A percentile compares a stretch with the other conserved stretches of the same genome.
Conservation (phyloP, 2,888 invertebrate genomes). For the Thereva unica region DNA sequence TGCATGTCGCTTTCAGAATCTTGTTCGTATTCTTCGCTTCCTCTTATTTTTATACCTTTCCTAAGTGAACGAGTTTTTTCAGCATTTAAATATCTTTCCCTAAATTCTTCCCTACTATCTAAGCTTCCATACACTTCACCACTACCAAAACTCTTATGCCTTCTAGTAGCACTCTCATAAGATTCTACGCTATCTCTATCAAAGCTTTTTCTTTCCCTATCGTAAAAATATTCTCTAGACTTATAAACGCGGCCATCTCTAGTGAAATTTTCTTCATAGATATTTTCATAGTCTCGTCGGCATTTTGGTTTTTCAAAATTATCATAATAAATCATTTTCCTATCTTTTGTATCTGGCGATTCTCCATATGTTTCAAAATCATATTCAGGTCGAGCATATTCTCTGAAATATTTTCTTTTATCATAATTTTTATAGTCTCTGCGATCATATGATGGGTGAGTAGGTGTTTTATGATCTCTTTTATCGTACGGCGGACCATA, state of each 20-base stretch:
- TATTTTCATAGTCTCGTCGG: conserved; percentile 54
- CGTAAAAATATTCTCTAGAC: conserved; percentile 53
- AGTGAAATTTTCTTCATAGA: conserved; percentile 51
- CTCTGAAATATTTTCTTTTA: conserved; percentile 56
- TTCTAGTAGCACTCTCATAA: conserved; percentile 54
- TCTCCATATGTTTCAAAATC: conserved; percentile 51
- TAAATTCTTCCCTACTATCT: conserved; percentile 57
- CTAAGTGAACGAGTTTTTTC: conserved; percentile 55
- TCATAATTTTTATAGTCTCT: conserved; percentile 50
- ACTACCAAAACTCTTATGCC: conserved; percentile 57
- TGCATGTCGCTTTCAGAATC: conserved; percentile 60
- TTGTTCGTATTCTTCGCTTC: conserved; percentile 61
- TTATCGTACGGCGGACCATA: conserved; percentile 59
- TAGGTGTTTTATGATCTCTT: conserved; percentile 50
- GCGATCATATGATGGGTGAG: conserved; percentile 49
- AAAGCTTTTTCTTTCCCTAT: conserved; percentile 56
- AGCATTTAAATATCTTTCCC: conserved; percentile 52
- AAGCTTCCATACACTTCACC: conserved; percentile 58
- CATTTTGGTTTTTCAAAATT: conserved; percentile 44
- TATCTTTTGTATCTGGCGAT: conserved; percentile 46
- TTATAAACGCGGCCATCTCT: conserved; percentile 40
- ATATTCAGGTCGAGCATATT: conserved; percentile 56
- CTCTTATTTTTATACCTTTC: conserved; percentile 53
- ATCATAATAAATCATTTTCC: conserved; percentile 44
- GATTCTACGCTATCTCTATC: conserved; percentile 58